These are phyloP conservation scores for Polypterus senegalus DNA, from an alignment of 2,113 vertebrate genomes.

Conservation along the genomic window DNA sequence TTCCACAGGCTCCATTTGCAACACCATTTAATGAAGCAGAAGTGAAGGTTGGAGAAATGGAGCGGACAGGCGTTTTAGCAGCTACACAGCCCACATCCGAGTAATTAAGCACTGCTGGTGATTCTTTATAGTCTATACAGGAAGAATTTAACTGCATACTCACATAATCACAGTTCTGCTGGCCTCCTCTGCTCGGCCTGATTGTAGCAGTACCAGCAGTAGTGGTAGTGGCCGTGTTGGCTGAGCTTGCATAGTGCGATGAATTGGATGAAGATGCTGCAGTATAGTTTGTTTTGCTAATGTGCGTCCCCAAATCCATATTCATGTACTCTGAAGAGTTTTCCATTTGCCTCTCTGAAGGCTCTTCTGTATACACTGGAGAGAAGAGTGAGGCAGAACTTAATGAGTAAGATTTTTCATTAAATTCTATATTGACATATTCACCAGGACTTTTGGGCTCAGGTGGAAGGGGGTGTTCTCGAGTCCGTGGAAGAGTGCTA, in stretches of 20 bases:
- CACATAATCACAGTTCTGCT: constrained; percentile 50
- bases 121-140: constrained; percentile 30
- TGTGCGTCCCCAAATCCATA: constrained; percentile 53
- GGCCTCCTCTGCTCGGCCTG: constrained; percentile 14
- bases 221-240: constrained; percentile 23
- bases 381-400: constrained; percentile 22
- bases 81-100: constrained; percentile 39
- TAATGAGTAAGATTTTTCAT: constrained; percentile 44
- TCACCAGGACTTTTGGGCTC: constrained; percentile 76
- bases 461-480: constrained; percentile 53
- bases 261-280: constrained; percentile 7
- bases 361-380: constrained; percentile 19
- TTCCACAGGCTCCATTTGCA: constrained; percentile 3
- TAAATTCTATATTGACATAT: constrained; percentile 72
- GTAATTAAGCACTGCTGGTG: constrained; percentile 31
- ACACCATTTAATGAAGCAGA: not conserved
- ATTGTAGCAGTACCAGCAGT: constrained; percentile 9
- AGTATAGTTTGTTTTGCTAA: constrained; percentile 27
- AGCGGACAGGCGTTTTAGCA: constrained; percentile 13
- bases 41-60: constrained; percentile 17
- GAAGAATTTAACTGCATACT: constrained; percentile 46
- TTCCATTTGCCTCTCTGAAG: constrained; percentile 27
- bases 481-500: constrained; percentile 62
- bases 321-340: constrained; percentile 59
- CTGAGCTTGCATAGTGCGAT: constrained; percentile 17